Base-by-base conservation (phyloP, 2,797 vertebrate species). In the Poeciliopsis infans region DNA sequence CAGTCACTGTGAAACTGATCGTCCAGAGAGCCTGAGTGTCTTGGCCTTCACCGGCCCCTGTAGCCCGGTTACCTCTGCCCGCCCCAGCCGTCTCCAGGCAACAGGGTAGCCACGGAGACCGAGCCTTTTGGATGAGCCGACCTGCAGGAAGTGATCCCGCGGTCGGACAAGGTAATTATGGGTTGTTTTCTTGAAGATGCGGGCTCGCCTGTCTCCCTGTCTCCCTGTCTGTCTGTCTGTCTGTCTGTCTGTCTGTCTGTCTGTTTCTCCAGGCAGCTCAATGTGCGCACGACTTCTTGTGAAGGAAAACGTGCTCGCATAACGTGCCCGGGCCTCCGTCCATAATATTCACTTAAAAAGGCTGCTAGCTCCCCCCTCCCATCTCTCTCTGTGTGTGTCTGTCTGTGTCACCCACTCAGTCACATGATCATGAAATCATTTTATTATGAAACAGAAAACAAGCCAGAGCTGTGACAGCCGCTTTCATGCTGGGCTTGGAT, bases 101-200 rank as follows among this genome's bases (percentile, higher is more conserved):
- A 95, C 94, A 92, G 85, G 46, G 93, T 94, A 90, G 91, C 91
- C 91, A 94, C 87, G 87, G 93, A 93, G 88, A 95, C 92, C 3
- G 77, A 79, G 79, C 85, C 85, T 82, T 88, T 85, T 78, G 87
- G 86, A 88, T 84, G 47, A 59, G 18, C 74, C 41, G 61, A 87
- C 82, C 82, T 78, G 81, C 87, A 90, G 92, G 90, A 93, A 92
- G 88, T 88, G 83, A 90, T 86, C 85, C 76, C 75, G 73, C 15
- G 75, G 83, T 83, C 87, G 84, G 85, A 91, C 72, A 59, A 77
- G 83, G 78, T 92, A 92, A 94, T 94, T 91, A 91, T 78, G 84
- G 86, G 80, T 87, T 90, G 90, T 88, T 91, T 89, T 83, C 87
- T 83, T 82, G 55, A 87, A 79, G 86, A 87, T 4, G 61, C 76